phyloP scores from a whole-genome alignment of 2,113 vertebrate species.

The Gopherus evgoodei region DNA sequence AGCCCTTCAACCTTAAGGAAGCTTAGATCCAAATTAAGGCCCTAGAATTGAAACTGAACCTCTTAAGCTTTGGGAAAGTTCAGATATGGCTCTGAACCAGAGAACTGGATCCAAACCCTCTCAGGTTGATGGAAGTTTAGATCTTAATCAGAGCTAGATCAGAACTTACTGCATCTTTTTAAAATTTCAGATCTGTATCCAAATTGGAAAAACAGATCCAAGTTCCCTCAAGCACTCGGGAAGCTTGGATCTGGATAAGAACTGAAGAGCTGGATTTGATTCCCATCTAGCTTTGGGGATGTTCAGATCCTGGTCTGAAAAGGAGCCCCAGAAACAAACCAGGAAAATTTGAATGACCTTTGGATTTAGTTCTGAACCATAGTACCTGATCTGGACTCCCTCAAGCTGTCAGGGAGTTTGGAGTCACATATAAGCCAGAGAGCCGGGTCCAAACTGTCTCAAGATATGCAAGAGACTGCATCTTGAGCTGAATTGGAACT shows the following conservation, averaged over 20 bases:
- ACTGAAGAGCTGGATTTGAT: not conserved
- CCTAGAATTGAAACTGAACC: not conserved
- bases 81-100: not conserved
- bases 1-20: not conserved
- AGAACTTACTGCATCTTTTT: not conserved
- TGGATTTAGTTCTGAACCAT: not conserved
- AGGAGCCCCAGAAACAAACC: not conserved
- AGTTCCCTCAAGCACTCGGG: not conserved
- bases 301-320: not conserved
- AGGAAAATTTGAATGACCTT: not conserved
- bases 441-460: not conserved
- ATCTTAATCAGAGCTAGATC: not conserved
- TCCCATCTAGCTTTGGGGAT: not conserved
- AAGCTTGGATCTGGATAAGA: not conserved
- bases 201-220: not conserved
- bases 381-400: conserved; percentile 3
- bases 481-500: conserved; percentile 44
- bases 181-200: not conserved
- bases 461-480: not conserved
- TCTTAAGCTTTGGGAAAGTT: not conserved
- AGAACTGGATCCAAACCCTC: not conserved
- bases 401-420: not conserved
- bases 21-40: not conserved
- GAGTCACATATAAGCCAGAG: not conserved
- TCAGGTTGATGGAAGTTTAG: not conserved